Percentiles rank a stretch among this genome's conserved stretches.
Evolutionary conservation across 2,113 vertebrate genomes (phyloP).

Genomic region (Galeopterus variegatus): DNA sequence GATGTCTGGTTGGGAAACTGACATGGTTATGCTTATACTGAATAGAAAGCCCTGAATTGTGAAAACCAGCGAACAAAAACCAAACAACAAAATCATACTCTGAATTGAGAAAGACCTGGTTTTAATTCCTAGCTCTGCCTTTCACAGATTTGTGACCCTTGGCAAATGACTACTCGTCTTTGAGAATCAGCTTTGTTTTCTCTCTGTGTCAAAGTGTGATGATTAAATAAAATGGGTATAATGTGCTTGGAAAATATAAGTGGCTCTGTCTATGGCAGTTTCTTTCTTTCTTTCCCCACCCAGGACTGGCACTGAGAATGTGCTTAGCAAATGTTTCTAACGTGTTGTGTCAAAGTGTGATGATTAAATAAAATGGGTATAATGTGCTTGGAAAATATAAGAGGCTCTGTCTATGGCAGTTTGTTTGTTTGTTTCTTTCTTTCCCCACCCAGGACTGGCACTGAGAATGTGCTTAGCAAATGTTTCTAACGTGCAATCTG

Average conservation of each 20-base stretch:
- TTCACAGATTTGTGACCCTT: not conserved
- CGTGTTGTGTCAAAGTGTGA: not conserved
- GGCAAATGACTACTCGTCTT: not conserved
- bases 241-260: not conserved
- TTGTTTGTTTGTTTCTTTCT: not conserved
- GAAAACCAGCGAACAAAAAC: not conserved
- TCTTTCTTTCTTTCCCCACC: not conserved
- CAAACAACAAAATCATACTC: not conserved
- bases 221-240: not conserved
- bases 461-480: not conserved
- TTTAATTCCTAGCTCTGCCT: not conserved
- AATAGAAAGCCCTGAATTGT: not conserved
- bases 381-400: not conserved
- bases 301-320: not conserved
- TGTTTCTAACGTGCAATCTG: not conserved
- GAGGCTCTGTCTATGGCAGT: accelerated
- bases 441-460: not conserved
- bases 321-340: not conserved
- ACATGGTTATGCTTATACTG: not conserved
- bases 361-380: not conserved
- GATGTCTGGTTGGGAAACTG: not conserved
- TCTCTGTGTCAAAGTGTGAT: not conserved
- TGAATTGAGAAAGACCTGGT: not conserved
- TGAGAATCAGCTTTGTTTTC: not conserved
- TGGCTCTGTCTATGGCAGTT: not conserved